Evolutionary conservation across 2,888 invertebrate species (phyloP).

Genomic region (Microctonus brassicae): DNA sequence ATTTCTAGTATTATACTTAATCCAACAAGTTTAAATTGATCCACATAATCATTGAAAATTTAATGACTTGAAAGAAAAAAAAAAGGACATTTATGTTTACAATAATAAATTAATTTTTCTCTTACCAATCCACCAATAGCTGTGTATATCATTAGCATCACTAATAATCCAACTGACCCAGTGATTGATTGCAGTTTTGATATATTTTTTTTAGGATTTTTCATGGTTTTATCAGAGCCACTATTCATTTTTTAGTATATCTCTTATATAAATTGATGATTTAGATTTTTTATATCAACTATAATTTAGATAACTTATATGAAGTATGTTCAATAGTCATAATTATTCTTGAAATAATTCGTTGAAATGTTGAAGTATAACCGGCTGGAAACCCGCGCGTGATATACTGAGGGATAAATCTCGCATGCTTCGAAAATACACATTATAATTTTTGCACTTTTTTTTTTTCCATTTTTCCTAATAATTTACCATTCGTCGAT

Average conservation of each 20-base stretch:
- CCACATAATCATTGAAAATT: too few species aligned
- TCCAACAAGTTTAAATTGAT: too few species aligned
- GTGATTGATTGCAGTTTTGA: conserved; percentile 76
- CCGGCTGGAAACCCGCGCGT: not conserved
- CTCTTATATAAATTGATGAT: too few species aligned
- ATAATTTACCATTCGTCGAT: conserved; percentile 1
- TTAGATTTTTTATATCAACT: not conserved
- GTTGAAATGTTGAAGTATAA: not conserved
- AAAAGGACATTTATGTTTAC: not conserved
- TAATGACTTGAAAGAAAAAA: too few species aligned
- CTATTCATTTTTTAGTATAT: too few species aligned
- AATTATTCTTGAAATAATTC: not conserved
- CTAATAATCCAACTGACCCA: conserved; percentile 81
- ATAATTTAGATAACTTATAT: not conserved
- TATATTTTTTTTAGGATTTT: conserved; percentile 7
- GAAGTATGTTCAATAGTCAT: not conserved
- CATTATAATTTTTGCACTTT: not conserved
- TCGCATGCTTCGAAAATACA: not conserved
- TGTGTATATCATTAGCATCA: conserved; percentile 83
- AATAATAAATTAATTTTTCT: conserved; percentile 43
- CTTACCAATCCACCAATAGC: conserved; percentile 85
- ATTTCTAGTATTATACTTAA: too few species aligned
- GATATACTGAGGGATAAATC: not conserved
- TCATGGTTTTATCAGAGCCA: not conserved
- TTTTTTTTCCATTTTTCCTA: not conserved